Conservation (phyloP, 2,113 vertebrate species). For the Natator depressus region DNA sequence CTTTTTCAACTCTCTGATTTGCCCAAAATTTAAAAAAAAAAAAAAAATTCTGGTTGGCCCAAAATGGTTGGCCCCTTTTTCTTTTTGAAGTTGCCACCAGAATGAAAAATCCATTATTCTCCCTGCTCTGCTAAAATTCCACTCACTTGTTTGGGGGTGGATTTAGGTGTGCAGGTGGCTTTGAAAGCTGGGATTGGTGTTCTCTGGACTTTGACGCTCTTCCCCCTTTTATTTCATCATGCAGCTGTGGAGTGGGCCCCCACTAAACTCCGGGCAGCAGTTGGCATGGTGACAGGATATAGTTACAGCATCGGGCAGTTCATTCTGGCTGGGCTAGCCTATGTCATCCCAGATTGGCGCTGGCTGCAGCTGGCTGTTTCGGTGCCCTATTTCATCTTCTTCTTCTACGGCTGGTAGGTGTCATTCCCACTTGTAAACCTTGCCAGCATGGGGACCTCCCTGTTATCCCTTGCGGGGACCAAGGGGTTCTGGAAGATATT, state of each 20-base stretch:
- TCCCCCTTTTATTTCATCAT: not conserved
- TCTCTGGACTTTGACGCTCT: not conserved
- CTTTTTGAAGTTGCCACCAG: not conserved
- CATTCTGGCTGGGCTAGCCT: slow-evolving; percentile 80
- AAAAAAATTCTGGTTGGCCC: not conserved
- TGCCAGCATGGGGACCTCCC: not conserved
- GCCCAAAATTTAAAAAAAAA: too few relatives aligned
- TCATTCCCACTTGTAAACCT: not conserved
- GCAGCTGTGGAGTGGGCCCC: slow-evolving; percentile 86
- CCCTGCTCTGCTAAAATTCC: not conserved
- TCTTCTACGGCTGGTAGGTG: slow-evolving; percentile 84
- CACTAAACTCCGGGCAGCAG: slow-evolving; percentile 78
- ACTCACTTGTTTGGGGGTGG: not conserved
- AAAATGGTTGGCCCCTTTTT: not conserved
- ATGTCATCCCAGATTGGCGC: slow-evolving; percentile 84
- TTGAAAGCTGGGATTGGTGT: not conserved
- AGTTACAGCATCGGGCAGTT: slow-evolving; percentile 85
- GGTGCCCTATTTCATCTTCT: slow-evolving; percentile 83
- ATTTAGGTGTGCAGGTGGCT: not conserved
- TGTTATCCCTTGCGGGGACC: not conserved
- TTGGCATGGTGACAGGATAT: slow-evolving; percentile 78
- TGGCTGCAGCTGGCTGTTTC: slow-evolving; percentile 85
- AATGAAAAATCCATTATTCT: not conserved
- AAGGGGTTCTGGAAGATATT: too few relatives aligned
- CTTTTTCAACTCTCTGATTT: not conserved